Evolutionary conservation across 2,113 vertebrate species (phyloP).

Genomic region (Alces alces): DNA sequence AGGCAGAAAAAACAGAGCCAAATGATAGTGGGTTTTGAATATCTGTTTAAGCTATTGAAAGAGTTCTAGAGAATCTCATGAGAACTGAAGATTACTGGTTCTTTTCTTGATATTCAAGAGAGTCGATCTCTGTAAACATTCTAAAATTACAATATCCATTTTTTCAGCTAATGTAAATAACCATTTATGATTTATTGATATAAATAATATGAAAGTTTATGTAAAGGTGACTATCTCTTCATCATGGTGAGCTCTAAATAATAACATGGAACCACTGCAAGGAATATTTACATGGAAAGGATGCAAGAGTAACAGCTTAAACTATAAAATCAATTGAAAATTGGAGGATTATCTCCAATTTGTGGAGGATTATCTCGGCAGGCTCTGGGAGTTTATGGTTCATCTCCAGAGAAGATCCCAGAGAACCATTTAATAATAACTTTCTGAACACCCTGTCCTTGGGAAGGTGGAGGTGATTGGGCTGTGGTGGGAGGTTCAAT

Average conservation of each 20-base stretch:
- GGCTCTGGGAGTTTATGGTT: not conserved
- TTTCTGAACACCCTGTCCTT: not conserved
- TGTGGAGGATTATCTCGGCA: not conserved
- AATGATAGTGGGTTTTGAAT: not conserved
- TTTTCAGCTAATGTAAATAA: constrained; percentile 28
- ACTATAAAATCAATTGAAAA: constrained; percentile 24
- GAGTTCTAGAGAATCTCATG: not conserved
- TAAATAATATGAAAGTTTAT: constrained; percentile 5
- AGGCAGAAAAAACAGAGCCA: not conserved
- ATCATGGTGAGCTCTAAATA: constrained; percentile 23
- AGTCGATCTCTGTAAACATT: constrained; percentile 8
- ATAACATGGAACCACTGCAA: not conserved
- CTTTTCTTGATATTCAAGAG: not conserved
- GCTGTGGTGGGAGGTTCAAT: not conserved
- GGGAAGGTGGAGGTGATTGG: not conserved
- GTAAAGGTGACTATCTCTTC: not conserved
- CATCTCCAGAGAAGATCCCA: not conserved
- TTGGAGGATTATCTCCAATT: not conserved
- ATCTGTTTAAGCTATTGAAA: not conserved
- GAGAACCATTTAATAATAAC: not conserved
- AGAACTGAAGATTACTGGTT: not conserved
- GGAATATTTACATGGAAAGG: not conserved
- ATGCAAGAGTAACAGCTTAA: not conserved
- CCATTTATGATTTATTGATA: not conserved
- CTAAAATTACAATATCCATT: not conserved